Evolutionary conservation across 2,888 invertebrate genomes (phyloP).

Genomic region (Temnothorax ravouxi): DNA sequence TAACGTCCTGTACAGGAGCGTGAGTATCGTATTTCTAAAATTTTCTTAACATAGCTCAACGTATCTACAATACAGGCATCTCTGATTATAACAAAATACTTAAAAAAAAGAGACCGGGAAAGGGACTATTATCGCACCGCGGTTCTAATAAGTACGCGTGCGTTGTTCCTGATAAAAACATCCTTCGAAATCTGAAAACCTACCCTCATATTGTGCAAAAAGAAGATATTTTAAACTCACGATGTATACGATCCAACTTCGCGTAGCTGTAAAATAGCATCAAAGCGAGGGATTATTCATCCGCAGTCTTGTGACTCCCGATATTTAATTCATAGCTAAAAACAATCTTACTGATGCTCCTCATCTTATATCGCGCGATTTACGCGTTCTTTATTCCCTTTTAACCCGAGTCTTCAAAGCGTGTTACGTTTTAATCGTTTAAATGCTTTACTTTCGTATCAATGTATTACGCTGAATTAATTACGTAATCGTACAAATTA

Average conservation of each 20-base stretch:
- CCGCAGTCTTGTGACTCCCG: slow-evolving; percentile 76
- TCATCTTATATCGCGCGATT: slow-evolving; percentile 34
- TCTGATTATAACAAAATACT: slow-evolving; percentile 62
- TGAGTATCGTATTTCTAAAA: slow-evolving; percentile 66
- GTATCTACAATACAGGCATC: slow-evolving; percentile 77
- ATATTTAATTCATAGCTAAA: slow-evolving; percentile 53
- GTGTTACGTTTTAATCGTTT: slow-evolving; percentile 53
- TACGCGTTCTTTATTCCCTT: slow-evolving; percentile 49
- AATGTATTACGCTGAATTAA: slow-evolving; percentile 37
- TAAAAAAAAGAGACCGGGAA: slow-evolving; percentile 42
- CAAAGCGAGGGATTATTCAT: slow-evolving; percentile 60
- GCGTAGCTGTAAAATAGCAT: slow-evolving; percentile 29
- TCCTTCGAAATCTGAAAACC: slow-evolving; percentile 12
- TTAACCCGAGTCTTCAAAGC: slow-evolving; percentile 56
- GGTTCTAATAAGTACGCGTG: slow-evolving; percentile 36
- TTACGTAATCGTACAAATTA: slow-evolving; percentile 36
- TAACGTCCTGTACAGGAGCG: slow-evolving; percentile 72
- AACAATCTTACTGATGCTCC: slow-evolving; percentile 39
- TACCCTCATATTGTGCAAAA: slow-evolving; percentile 6
- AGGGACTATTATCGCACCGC: slow-evolving; percentile 47
- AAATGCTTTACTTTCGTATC: slow-evolving; percentile 39
- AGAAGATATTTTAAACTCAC: slow-evolving; percentile 28
- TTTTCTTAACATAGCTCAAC: slow-evolving; percentile 71
- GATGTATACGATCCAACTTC: slow-evolving; percentile 27
- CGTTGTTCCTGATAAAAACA: neutral